Base-by-base conservation (phyloP, 2,888 invertebrate genomes). In the Caenorhabditis auriculariae region DNA sequence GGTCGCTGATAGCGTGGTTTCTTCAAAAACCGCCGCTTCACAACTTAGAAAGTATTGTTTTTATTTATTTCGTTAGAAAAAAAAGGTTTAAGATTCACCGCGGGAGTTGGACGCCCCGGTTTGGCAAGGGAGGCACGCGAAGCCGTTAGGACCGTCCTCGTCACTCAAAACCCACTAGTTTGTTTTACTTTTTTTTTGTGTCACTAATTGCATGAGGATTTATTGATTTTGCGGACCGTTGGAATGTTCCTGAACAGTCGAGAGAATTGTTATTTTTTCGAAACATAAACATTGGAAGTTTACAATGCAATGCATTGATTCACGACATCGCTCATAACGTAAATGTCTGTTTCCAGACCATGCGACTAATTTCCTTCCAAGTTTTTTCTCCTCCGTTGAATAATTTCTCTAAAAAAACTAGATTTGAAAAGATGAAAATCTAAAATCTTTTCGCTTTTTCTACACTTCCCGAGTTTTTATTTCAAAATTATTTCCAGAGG, bases 41-140 rank as follows among this genome's bases (percentile, higher is more conserved):
- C 66, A 73, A 43, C 45, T 66, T 7, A 61, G 72, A 66, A 66
- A 68, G 72, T 72, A 23, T 17, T 57, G 35, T 32, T 32, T 44
- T 23, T 44, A n/a, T n/a, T n/a, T n/a, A n/a, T n/a, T n/a, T n/a
- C n/a, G n/a, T n/a, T n/a, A n/a, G n/a, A n/a, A n/a, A n/a, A n/a
- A n/a, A n/a, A 24, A 28, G 27, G 28, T 48, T 58, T 28, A 43
- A 70, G 80, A 52, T 80, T 80, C 49, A 77, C 78, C 5, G 75
- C 78, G 3, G 75, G 72, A 4, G 76, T 80, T 15, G 76, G 80
- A 15, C 65, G 69, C 35, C 71, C 73, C 1, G 80, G 80, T n/a
- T 50, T 77, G 44, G 80, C 80, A 5, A 45, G 75, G 37, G 77
- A 78, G 41, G 75, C 75, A 6, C 57, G 80, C 23, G 80, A 81